Percentiles rank a stretch among this genome's conserved stretches.
These are phyloP conservation scores for Gasterosteus nipponicus DNA, from an alignment of 2,113 vertebrate genomes.

Conservation along the genomic window DNA sequence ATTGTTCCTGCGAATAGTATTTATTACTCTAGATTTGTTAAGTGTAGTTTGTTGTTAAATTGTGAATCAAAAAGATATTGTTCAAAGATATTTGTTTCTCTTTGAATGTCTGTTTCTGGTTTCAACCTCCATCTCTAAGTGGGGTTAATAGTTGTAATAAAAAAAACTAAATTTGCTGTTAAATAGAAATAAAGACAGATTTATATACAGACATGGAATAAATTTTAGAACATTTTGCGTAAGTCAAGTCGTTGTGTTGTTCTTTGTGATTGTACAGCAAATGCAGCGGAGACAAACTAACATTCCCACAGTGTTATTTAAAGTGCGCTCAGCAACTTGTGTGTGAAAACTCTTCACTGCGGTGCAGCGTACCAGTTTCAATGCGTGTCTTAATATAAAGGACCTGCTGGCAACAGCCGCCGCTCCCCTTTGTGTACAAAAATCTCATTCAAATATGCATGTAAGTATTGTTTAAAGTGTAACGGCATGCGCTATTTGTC, in stretches of 20 bases:
- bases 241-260: conserved; percentile 15
- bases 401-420: conserved; percentile 49
- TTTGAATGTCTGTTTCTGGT: conserved; percentile 62
- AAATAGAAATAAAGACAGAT: conserved; percentile 73
- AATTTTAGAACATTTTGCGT: conserved; percentile 63
- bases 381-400: conserved; percentile 52
- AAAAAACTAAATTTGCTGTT: conserved; percentile 49
- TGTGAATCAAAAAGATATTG: conserved; percentile 69
- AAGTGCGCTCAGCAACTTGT: conserved; percentile 39
- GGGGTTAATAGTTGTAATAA: conserved; percentile 69
- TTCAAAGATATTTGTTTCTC: conserved; percentile 64
- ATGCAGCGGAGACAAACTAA: conserved; percentile 38
- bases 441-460: conserved; percentile 12
- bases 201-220: conserved; percentile 73
- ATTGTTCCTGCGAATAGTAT: conserved; percentile 76
- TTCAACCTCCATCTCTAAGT: conserved; percentile 68
- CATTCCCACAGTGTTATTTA: conserved; percentile 69
- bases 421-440: conserved; percentile 15
- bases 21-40: conserved; percentile 80
- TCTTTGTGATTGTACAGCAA: conserved; percentile 32
- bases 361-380: conserved; percentile 52
- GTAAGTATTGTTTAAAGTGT: conserved; percentile 26
- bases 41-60: conserved; percentile 70
- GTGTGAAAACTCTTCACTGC: conserved; percentile 66
- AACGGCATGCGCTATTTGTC: conserved; percentile 26